Base-by-base conservation (phyloP, 2,888 invertebrate genomes). In the Leptogaster cylindrica region DNA sequence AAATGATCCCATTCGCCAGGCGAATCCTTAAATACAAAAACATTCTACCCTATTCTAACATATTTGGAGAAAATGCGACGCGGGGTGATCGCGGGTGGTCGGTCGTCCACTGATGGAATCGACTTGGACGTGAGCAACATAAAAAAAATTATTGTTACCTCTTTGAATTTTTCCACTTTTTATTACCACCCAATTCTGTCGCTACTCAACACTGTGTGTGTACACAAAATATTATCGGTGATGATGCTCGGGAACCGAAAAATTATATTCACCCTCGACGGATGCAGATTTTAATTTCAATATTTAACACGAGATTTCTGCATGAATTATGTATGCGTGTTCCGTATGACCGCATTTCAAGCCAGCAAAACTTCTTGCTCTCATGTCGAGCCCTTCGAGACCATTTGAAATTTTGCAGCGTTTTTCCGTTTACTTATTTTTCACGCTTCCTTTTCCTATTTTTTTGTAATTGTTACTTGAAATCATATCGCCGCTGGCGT, bases 11-110 rank as follows among this genome's bases (percentile, higher is more conserved):
- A 50, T 48, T 48, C 48, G 64, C 36, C 14, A 33, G 36, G 48
- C 50, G 48, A 64, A 64, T 64, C 64, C 64, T 64, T 64, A 31
- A 64, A n/a, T n/a, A n/a, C n/a, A n/a, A n/a, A n/a, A 50, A 50
- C 25, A 23, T 23, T 14, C 12, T 14, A 50, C 44, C 27, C 25
- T n/a, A n/a, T n/a, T n/a, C n/a, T n/a, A n/a, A n/a, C n/a, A n/a
- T n/a, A n/a, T n/a, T n/a, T n/a, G n/a, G n/a, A n/a, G n/a, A n/a
- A n/a, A n/a, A n/a, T n/a, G n/a, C n/a, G n/a, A n/a, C n/a, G 3
- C 10, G 33, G 25, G 28, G 14, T 20, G 12, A 28, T n/a, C 44
- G 27, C 23, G 36, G 44, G 44, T 41, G 41, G 58, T 25, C 18
- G 6, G 31, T 28, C 39, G 55, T 55, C 36, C 39, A 36, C 10